phyloP scores from a whole-genome alignment of 2,888 invertebrate species.

The Drosophila lutescens region DNA sequence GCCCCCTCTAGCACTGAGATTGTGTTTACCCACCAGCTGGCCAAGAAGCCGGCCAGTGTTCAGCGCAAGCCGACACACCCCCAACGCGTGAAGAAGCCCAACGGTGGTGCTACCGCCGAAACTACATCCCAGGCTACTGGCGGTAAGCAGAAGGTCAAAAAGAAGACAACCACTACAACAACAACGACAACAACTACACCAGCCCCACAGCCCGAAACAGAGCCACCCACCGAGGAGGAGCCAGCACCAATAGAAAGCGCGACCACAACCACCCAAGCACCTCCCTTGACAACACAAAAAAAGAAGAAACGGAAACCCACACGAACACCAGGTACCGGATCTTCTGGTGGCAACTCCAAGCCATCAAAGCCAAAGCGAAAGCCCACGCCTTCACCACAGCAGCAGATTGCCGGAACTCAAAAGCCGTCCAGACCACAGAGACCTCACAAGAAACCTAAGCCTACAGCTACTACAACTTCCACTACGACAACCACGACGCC shows the following conservation, averaged over 20 bases:
- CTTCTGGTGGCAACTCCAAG: constrained; percentile 31
- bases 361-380: constrained; percentile 55
- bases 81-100: constrained; percentile 78
- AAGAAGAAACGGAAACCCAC: constrained; percentile 81
- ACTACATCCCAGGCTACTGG: constrained; percentile 39
- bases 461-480: constrained; percentile 32
- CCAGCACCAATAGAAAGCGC: constrained; percentile 28
- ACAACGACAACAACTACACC: constrained; percentile 36
- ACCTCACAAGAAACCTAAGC: constrained; percentile 56
- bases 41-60: constrained; percentile 64
- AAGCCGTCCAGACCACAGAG: constrained; percentile 48
- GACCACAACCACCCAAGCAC: constrained; percentile 43
- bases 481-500: constrained; percentile 32
- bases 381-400: constrained; percentile 58
- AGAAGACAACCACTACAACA: constrained; percentile 62
- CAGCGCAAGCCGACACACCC: constrained; percentile 67
- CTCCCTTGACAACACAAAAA: constrained; percentile 56
- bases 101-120: constrained; percentile 6
- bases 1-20: constrained; percentile 40
- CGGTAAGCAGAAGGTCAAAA: constrained; percentile 78
- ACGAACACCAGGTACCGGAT: constrained; percentile 59
- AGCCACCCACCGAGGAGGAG: constrained; percentile 25
- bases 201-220: constrained; percentile 42
- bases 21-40: constrained; percentile 42
- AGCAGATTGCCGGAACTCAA: constrained; percentile 36